Evolutionary conservation across 2,888 invertebrate species (phyloP).

Genomic region (Pimpla rufipes): DNA sequence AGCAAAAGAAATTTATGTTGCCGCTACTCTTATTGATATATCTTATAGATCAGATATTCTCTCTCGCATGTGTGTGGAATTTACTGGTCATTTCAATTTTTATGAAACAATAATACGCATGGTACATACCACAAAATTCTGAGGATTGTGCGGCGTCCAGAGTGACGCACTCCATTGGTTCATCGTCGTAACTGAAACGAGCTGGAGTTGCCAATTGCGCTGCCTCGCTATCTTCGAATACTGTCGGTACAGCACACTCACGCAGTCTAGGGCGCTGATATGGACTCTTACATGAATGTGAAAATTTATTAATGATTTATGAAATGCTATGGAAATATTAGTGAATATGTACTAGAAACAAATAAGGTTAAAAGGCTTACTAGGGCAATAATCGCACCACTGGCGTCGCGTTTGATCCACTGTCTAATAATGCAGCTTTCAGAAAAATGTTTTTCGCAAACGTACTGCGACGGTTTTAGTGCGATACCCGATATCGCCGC

Average conservation of each 20-base stretch:
- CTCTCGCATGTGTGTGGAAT: background rate
- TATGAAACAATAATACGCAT: background rate
- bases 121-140: slow-evolving; percentile 10
- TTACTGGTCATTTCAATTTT: background rate
- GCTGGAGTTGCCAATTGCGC: background rate
- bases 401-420: slow-evolving; percentile 30
- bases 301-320: background rate
- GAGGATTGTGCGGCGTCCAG: background rate
- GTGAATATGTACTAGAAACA: slow-evolving; percentile 4
- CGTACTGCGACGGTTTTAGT: slow-evolving; percentile 32
- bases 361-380: slow-evolving; percentile 36
- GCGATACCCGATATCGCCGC: slow-evolving; percentile 32
- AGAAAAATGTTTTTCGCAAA: slow-evolving; percentile 46
- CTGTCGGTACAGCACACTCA: slow-evolving; percentile 34
- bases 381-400: slow-evolving; percentile 29
- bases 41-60: background rate
- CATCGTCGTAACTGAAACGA: background rate
- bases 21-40: background rate
- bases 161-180: background rate
- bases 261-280: slow-evolving; percentile 21
- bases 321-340: background rate
- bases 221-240: slow-evolving; percentile 8
- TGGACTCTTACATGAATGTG: slow-evolving; percentile 29
- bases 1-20: too few relatives aligned
- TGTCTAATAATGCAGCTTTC: slow-evolving; percentile 6